Evolutionary conservation across 2,797 vertebrate species (phyloP), one percentile per base, ranked within the genome.

Genomic region (Allobates femoralis): DNA sequence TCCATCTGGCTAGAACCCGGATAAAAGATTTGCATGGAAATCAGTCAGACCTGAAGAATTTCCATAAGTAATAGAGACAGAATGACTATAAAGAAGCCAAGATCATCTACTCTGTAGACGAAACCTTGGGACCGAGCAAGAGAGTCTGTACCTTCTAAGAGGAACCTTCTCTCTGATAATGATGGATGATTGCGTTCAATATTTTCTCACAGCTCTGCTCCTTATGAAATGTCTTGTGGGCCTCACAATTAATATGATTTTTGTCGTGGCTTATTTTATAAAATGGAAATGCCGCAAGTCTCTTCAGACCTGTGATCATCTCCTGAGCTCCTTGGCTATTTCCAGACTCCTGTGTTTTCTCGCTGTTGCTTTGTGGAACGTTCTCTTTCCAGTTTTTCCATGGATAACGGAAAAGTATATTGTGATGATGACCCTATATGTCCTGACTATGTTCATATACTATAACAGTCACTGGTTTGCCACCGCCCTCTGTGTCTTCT

Each of bases 391-490:
- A 21, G 10, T 23, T 3, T 37, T 3, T 11, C 19, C 19, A 11
- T 23, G 34, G 32, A 0, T 12, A 5, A 10, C 11, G 19, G 3
- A 23, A 23, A 71, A 71, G 1, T 1, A 67, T 32, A 32, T 67
- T 67, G 16, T 67, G 4, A 0, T 10, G 6, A 19, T 16, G 34
- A 67, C 7, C 16, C 30, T 32, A 19, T 19, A 6, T 32, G 18
- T 34, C 7, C 16, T 6, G 30, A 8, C 10, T 23, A 53, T 53
- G 37, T 76, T 51, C n/a, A 0, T 19, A 0, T 26, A 12, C 41
- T 67, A 55, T 64, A 56, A 16, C 16, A 85, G 34, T 41, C 37
- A 89, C 32, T 91, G 86, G 88, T 89, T 89, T 53, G 80, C 80
- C 41, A 80, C 46, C 5, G 83, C 71, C 23, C 58, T 82, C 1